Conservation (phyloP, 1,140 invertebrate genomes). For the Asbolus verrucosus region DNA sequence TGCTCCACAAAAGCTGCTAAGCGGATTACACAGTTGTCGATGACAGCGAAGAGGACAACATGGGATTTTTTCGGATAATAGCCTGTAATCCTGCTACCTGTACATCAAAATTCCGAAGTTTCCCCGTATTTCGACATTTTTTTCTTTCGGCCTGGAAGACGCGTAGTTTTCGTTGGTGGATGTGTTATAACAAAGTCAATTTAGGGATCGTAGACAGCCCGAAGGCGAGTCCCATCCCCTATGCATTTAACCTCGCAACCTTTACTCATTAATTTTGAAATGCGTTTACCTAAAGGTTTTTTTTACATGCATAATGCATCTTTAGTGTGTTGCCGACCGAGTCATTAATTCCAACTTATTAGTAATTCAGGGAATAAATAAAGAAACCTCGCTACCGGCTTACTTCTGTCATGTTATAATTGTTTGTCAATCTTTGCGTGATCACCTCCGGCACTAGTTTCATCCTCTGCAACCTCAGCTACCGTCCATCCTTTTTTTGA, state of each 20-base stretch:
- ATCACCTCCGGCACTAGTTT: slow-evolving; percentile 21
- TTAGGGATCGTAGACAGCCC: slow-evolving; percentile 30
- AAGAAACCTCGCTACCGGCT: slow-evolving; percentile 50
- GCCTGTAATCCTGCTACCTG: slow-evolving; percentile 22
- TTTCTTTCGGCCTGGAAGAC: neutral
- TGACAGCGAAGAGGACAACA: slow-evolving; percentile 45
- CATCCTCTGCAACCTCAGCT: slow-evolving; percentile 43
- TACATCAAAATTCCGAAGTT: neutral
- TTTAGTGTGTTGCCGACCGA: slow-evolving; percentile 36
- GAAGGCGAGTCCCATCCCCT: slow-evolving; percentile 22
- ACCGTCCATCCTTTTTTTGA: slow-evolving; percentile 46
- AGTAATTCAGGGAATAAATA: slow-evolving; percentile 53
- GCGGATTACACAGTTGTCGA: slow-evolving; percentile 42
- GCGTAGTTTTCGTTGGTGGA: neutral
- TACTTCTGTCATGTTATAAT: slow-evolving; percentile 52
- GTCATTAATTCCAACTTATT: slow-evolving; percentile 45
- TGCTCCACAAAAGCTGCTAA: slow-evolving; percentile 23
- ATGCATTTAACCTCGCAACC: slow-evolving; percentile 43
- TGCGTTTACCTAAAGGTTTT: slow-evolving; percentile 30
- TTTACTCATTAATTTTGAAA: slow-evolving; percentile 42
- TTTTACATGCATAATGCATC: slow-evolving; percentile 34
- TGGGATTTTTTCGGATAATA: slow-evolving; percentile 36
- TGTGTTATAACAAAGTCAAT: slow-evolving; percentile 35
- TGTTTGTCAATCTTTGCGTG: slow-evolving; percentile 54
- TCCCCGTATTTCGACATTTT: too few species aligned